These are phyloP conservation scores for Dunckerocampus dactyliophorus DNA, from an alignment of 2,113 vertebrate species.

Conservation along the genomic window DNA sequence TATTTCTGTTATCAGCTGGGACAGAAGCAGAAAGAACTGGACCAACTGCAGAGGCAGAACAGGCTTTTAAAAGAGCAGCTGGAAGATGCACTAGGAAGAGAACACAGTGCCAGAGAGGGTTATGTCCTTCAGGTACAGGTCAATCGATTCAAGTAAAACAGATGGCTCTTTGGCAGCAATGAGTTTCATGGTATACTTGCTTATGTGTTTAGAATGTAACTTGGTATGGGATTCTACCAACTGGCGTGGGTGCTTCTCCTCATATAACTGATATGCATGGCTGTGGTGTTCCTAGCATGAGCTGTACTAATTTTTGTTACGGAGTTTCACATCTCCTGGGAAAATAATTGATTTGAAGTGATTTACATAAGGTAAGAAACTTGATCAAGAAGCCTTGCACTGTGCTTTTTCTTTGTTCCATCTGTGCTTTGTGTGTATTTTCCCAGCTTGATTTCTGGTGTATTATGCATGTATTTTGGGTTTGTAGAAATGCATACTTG, in stretches of 20 bases:
- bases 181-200: not conserved
- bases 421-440: constrained; percentile 26
- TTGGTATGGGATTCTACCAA: constrained; percentile 45
- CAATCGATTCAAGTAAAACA: not conserved
- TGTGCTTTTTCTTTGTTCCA: constrained; percentile 69
- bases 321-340: constrained; percentile 95
- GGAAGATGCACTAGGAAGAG: constrained; percentile 84
- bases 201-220: constrained; percentile 14
- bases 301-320: constrained; percentile 77
- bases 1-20: constrained; percentile 72
- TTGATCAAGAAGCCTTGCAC: constrained; percentile 52
- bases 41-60: constrained; percentile 89
- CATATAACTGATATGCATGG: constrained; percentile 57
- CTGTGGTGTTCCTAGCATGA: constrained; percentile 74
- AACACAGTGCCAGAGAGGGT: constrained; percentile 89
- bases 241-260: constrained; percentile 51
- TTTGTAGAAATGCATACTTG: constrained; percentile 56
- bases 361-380: constrained; percentile 50
- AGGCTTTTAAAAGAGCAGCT: constrained; percentile 87
- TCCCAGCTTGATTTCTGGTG: constrained; percentile 25
- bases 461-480: constrained; percentile 45
- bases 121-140: constrained; percentile 89
- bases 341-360: constrained; percentile 54
- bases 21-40: constrained; percentile 89
- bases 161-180: not conserved